phyloP scores from a whole-genome alignment of 1,140 invertebrate genomes.

The Drosophila leontia region DNA sequence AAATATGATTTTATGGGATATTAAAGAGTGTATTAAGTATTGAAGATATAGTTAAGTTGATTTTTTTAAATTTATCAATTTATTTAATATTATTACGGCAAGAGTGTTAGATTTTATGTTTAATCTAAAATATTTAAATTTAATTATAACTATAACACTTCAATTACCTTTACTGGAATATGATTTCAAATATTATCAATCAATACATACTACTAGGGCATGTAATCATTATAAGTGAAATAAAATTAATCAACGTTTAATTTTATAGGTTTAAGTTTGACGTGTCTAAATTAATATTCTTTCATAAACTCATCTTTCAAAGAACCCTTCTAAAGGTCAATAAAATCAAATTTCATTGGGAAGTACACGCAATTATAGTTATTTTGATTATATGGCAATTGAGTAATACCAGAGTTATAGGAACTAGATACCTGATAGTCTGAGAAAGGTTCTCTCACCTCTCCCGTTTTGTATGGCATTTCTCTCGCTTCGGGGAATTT shows the following conservation, averaged over 20 bases:
- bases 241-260: no score
- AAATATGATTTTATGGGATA: constrained; percentile 3
- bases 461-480: background rate
- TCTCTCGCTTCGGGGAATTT: constrained; percentile 57
- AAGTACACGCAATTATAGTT: background rate
- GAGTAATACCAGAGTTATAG: constrained; percentile 19
- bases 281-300: no score
- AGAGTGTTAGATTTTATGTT: no score
- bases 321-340: background rate
- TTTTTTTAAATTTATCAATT: background rate
- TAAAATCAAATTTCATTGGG: background rate
- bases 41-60: background rate
- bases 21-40: background rate
- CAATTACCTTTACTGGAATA: no score
- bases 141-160: no score
- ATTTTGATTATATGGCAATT: constrained; percentile 11
- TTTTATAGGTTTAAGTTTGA: no score
- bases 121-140: no score
- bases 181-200: no score
- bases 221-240: no score
- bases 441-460: constrained; percentile 7
- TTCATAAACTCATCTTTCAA: background rate
- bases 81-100: no score
- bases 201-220: no score
- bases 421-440: background rate